Evolutionary conservation across 2,797 vertebrate genomes (phyloP).

Genomic region (Periophthalmus magnuspinnatus): DNA sequence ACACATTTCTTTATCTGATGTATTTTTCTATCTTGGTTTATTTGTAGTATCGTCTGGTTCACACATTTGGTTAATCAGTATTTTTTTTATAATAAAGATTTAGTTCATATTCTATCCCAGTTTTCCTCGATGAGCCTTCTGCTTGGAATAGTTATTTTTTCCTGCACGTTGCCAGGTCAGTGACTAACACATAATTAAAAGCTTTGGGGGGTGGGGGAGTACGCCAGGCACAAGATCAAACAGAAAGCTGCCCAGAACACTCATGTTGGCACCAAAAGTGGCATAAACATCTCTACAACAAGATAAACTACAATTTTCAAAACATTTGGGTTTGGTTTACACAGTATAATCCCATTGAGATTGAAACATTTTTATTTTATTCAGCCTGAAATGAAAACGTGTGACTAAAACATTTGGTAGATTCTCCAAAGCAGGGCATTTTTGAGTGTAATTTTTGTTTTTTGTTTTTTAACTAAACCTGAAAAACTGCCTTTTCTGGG

Average conservation of each 20-base stretch:
- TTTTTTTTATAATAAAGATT: too few relatives aligned
- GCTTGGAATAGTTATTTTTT: slow-evolving; percentile 6
- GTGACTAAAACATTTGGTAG: background rate
- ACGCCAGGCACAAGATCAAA: slow-evolving; percentile 31
- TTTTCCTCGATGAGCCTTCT: slow-evolving; percentile 19
- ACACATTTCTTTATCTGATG: too few relatives aligned
- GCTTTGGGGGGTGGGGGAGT: slow-evolving; percentile 25
- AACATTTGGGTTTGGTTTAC: too few relatives aligned
- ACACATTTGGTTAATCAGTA: slow-evolving; percentile 13
- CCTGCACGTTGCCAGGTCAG: slow-evolving; percentile 27
- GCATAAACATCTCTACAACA: background rate
- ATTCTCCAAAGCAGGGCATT: too few relatives aligned
- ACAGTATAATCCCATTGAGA: too few relatives aligned
- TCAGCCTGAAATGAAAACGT: background rate
- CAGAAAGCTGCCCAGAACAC: slow-evolving; percentile 12
- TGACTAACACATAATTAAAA: slow-evolving; percentile 52
- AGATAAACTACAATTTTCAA: background rate
- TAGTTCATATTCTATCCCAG: slow-evolving; percentile 24
- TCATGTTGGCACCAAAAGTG: slow-evolving; percentile 31
- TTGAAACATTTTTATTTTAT: background rate
- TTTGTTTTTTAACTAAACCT: too few relatives aligned
- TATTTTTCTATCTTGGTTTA: background rate
- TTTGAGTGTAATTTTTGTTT: too few relatives aligned
- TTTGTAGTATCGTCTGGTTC: background rate
- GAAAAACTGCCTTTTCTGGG: too few relatives aligned